Percentiles rank a stretch among this genome's conserved stretches.
These are phyloP conservation scores for Petrosia ficiformis DNA, from an alignment of 37 sponge, comb jelly and placozoan species.

Conservation along the genomic window DNA sequence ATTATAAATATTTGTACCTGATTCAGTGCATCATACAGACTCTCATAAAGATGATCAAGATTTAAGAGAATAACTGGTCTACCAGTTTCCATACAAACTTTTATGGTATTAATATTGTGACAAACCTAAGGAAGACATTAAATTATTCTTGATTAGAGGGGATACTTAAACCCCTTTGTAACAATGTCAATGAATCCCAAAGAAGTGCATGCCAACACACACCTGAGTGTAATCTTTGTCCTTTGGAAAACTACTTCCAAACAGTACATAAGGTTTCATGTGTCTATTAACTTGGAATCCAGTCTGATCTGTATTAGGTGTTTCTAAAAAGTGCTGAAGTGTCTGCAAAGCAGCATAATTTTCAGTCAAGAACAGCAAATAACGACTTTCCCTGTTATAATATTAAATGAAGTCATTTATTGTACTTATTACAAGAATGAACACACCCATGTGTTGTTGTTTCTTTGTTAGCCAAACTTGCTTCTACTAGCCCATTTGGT, in stretches of 20 bases:
- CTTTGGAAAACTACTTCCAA: slow-evolving; percentile 83
- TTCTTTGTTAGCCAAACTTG: slow-evolving; percentile 66
- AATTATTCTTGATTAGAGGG: not conserved
- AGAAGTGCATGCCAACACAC: not conserved
- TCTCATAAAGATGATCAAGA: slow-evolving; percentile 81
- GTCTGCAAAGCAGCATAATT: slow-evolving; percentile 81
- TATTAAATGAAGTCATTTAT: not conserved
- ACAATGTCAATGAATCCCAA: too few species aligned
- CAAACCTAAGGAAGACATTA: slow-evolving; percentile 33
- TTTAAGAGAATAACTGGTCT: slow-evolving; percentile 67
- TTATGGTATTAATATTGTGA: slow-evolving; percentile 74
- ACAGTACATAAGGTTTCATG: slow-evolving; percentile 53
- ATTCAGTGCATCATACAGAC: slow-evolving; percentile 83
- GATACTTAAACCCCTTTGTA: too few species aligned
- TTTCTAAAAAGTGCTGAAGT: slow-evolving; percentile 50
- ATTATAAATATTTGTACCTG: slow-evolving; percentile 38
- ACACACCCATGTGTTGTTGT: slow-evolving; percentile 70
- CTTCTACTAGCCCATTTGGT: slow-evolving; percentile 72
- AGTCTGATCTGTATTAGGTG: not conserved
- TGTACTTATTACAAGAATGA: not conserved
- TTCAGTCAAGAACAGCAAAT: slow-evolving; percentile 75
- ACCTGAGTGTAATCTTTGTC: slow-evolving; percentile 85
- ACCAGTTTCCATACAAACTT: slow-evolving; percentile 82
- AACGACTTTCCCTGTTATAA: slow-evolving; percentile 73
- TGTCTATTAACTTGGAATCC: too few species aligned